Evolutionary conservation across 1,140 invertebrate genomes (phyloP).

Genomic region (Orussus abietinus): DNA sequence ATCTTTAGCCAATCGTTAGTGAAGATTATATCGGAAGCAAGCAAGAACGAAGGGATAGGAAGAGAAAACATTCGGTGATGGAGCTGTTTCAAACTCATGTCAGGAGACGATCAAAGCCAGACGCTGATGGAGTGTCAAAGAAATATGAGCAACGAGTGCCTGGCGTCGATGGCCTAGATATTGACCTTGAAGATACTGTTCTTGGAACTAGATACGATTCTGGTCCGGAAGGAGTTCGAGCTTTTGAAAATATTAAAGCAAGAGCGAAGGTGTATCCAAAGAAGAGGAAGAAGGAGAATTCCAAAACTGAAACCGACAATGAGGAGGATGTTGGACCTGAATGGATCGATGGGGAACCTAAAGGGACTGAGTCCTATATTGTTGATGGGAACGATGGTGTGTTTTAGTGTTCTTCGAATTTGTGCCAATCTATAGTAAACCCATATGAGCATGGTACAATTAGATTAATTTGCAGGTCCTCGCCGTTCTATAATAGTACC

Average conservation of each 20-base stretch:
- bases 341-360: slow-evolving; percentile 46
- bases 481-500: slow-evolving; percentile 65
- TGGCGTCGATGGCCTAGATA: slow-evolving; percentile 16
- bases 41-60: slow-evolving; percentile 66
- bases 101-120: slow-evolving; percentile 36
- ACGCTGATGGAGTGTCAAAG: slow-evolving; percentile 41
- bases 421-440: slow-evolving; percentile 2
- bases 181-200: slow-evolving; percentile 23
- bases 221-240: slow-evolving; percentile 27
- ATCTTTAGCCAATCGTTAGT: slow-evolving; percentile 27
- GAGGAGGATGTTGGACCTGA: slow-evolving; percentile 41
- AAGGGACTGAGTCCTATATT: slow-evolving; percentile 43
- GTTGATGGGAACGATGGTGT: slow-evolving; percentile 46
- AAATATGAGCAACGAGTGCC: slow-evolving; percentile 27
- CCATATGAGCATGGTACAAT: neutral
- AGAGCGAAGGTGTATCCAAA: slow-evolving; percentile 28
- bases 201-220: slow-evolving; percentile 30
- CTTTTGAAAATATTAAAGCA: slow-evolving; percentile 25
- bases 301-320: slow-evolving; percentile 27
- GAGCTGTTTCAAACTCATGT: slow-evolving; percentile 59
- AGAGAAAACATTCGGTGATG: slow-evolving; percentile 66
- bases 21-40: slow-evolving; percentile 54
- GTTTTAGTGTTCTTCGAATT: slow-evolving; percentile 8
- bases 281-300: slow-evolving; percentile 31
- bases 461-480: slow-evolving; percentile 28